Conservation (phyloP, 2,797 vertebrate genomes). For the Carcharodon carcharias region DNA sequence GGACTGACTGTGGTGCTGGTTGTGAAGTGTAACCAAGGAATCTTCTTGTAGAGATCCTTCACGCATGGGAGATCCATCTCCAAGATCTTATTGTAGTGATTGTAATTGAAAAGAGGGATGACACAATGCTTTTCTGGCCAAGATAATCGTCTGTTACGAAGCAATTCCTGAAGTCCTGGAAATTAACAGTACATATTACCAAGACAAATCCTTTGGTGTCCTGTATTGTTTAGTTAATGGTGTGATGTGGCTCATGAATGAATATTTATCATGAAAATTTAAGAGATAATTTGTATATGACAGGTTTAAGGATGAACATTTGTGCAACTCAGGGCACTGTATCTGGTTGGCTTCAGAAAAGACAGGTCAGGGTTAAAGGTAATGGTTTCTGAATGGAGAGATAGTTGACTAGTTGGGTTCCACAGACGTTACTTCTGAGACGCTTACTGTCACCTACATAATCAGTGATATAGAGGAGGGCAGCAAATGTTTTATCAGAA, state of each 20-base stretch:
- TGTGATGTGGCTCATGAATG: background rate
- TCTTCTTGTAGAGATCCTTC: slow-evolving; percentile 2
- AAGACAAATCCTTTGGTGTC: background rate
- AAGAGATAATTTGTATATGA: background rate
- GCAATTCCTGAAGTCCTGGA: slow-evolving; percentile 13
- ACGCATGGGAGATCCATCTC: slow-evolving; percentile 29
- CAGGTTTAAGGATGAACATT: background rate
- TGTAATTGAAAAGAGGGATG: background rate
- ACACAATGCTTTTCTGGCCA: background rate
- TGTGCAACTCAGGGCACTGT: background rate
- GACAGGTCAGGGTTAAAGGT: background rate
- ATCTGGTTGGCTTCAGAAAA: background rate
- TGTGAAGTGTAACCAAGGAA: background rate
- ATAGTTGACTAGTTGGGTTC: background rate
- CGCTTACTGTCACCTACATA: background rate
- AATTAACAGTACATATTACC: slow-evolving; percentile 32
- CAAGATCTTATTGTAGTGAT: background rate
- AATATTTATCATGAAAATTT: background rate
- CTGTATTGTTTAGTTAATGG: background rate
- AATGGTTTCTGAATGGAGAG: background rate
- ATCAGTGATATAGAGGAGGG: background rate
- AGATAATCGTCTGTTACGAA: background rate
- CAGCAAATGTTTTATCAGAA: background rate
- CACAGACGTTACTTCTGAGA: background rate
- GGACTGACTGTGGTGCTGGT: slow-evolving; percentile 8